A percentile compares a stretch with the other conserved stretches of the same genome.
Conservation (phyloP, 1,140 invertebrate species). For the Harlomillsia oculata region DNA sequence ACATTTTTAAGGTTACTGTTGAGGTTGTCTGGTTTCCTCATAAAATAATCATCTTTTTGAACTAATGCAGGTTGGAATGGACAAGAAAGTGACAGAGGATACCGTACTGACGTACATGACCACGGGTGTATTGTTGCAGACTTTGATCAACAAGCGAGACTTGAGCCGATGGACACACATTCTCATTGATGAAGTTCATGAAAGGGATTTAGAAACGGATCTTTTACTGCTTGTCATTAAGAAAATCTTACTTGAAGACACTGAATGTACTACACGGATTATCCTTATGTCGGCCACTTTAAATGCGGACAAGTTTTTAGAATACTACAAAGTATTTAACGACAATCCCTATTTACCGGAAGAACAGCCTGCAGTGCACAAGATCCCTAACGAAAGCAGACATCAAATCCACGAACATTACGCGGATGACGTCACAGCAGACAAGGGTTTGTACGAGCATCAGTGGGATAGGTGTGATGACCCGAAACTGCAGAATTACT, state of each 20-base stretch:
- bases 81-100: conserved; percentile 50
- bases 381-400: background rate
- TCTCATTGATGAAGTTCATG: conserved; percentile 91
- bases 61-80: conserved; percentile 50
- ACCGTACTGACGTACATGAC: conserved; percentile 82
- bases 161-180: conserved; percentile 69
- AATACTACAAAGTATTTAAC: too few species aligned
- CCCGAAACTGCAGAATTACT: conserved; percentile 37
- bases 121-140: conserved; percentile 57
- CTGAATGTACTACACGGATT: conserved; percentile 37
- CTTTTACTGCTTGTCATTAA: conserved; percentile 79
- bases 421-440: background rate
- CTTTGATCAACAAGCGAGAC: conserved; percentile 50
- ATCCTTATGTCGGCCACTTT: conserved; percentile 56
- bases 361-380: too few species aligned
- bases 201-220: conserved; percentile 86
- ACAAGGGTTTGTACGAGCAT: conserved; percentile 9
- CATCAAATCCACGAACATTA: conserved; percentile 6
- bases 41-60: background rate
- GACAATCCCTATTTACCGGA: too few species aligned
- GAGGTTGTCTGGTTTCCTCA: background rate
- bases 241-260: conserved; percentile 43
- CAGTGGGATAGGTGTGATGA: too few species aligned
- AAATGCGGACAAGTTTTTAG: conserved; percentile 43
- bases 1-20: background rate